Conservation (phyloP, 2,113 vertebrate species). For the Coptodon bakossiorum region DNA sequence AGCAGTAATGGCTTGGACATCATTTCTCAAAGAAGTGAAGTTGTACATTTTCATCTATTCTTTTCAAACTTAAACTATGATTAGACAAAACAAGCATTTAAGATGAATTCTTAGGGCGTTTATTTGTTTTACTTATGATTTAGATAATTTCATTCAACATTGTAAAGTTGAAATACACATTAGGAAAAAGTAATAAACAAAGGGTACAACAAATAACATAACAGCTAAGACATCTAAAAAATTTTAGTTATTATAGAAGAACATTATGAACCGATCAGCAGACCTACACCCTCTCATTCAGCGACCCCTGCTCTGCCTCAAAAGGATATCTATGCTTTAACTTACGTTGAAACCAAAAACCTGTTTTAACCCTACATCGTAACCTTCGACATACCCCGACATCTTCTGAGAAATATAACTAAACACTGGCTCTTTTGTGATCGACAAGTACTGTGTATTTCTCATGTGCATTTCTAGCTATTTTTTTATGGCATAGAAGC, state of each 20-base stretch:
- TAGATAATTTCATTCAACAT: not conserved
- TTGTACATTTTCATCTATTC: accelerated
- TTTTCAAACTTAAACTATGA: not conserved
- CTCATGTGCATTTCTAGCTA: not conserved
- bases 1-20: not conserved
- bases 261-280: not conserved
- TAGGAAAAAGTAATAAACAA: not conserved
- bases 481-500: not conserved
- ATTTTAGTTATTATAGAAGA: accelerated
- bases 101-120: not conserved
- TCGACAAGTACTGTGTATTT: not conserved
- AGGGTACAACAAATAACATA: not conserved
- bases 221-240: not conserved
- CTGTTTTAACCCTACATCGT: not conserved
- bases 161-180: not conserved
- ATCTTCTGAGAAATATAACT: not conserved
- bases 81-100: not conserved
- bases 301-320: not conserved
- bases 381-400: not conserved
- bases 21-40: not conserved
- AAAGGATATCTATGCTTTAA: not conserved
- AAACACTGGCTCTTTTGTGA: not conserved
- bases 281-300: not conserved
- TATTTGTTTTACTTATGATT: not conserved
- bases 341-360: not conserved